Evolutionary conservation across 2,888 invertebrate species (phyloP), one percentile per base, ranked within the genome.

Genomic region (Hirtodrosophila confusa): DNA sequence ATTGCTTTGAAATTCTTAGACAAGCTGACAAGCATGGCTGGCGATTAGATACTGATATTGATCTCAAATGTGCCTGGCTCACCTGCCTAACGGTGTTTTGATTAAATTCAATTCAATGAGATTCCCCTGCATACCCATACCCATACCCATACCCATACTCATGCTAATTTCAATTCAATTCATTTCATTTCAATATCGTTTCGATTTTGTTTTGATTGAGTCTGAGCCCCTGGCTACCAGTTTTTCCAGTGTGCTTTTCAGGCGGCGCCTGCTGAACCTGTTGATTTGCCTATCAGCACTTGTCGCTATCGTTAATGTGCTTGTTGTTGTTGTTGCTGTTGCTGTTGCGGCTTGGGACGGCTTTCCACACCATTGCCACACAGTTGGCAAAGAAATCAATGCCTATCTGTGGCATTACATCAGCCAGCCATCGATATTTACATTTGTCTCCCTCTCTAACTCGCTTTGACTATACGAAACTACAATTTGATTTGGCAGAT

Each of bases 281-380:
- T 82, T 87, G 82, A 82, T 82, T 82, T 82, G 82, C 82, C 69
- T 87, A 82, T 85, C 87, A 78, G 64, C 73, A 72, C 63, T 72
- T 77, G 73, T 49, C 43, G 51, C 45, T 67, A 72, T 63, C 66
- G 55, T 64, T 47, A 51, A 54, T 56, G 60, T 53, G 61, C 49
- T 51, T 66, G 53, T 41, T 64, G 41, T 50, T 55, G 72, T 39
- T 48, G 57, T 17, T 45, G 37, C 6, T 35, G 36, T 24, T 57
- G 48, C 11, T 58, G 50, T 43, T 55, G 60, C 27, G 7, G 31
- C 24, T 44, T 53, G 66, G 44, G 39, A 35, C 56, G 77, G 64
- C 75, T 77, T 68, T 76, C 72, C 80, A 78, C 61, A 68, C 65
- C 55, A 66, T 72, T 72, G 72, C 74, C 74, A 76, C 72, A 76